Evolutionary conservation across 2,888 invertebrate genomes (phyloP).

Genomic region (Allolobophora icterica): DNA sequence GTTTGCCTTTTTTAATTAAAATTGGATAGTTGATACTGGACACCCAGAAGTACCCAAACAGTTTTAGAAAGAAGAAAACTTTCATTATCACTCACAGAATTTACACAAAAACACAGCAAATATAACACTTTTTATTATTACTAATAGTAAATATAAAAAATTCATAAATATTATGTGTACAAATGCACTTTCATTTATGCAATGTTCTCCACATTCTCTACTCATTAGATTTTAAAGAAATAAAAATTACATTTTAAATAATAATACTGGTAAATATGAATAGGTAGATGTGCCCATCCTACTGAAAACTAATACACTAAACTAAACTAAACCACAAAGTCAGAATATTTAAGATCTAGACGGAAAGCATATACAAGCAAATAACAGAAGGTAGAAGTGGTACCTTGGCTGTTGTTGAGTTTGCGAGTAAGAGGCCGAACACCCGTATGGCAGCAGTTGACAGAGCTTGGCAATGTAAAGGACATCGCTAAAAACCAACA

Average conservation of each 20-base stretch:
- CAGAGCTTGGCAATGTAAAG: neutral
- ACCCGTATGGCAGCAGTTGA: constrained; percentile 25
- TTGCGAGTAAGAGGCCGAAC: neutral
- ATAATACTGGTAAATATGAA: too few relatives aligned
- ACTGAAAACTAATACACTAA: too few relatives aligned
- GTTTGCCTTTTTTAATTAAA: neutral
- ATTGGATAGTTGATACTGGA: neutral
- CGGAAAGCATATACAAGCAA: neutral
- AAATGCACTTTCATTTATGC: too few relatives aligned
- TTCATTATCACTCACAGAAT: neutral
- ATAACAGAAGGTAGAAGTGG: neutral
- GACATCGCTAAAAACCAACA: constrained; percentile 9
- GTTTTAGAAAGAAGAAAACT: neutral
- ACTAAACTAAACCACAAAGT: too few relatives aligned
- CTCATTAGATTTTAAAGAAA: too few relatives aligned
- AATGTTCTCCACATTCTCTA: too few relatives aligned
- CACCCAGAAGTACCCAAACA: neutral
- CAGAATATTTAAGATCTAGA: neutral
- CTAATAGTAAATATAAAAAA: too few relatives aligned
- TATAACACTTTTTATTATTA: too few relatives aligned
- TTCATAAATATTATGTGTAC: too few relatives aligned
- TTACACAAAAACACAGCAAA: neutral
- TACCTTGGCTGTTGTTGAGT: constrained; percentile 24
- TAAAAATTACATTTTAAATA: too few relatives aligned
- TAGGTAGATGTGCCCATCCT: too few relatives aligned